Base-by-base conservation (phyloP, 2,888 invertebrate genomes). In the Campoplex capitator region DNA sequence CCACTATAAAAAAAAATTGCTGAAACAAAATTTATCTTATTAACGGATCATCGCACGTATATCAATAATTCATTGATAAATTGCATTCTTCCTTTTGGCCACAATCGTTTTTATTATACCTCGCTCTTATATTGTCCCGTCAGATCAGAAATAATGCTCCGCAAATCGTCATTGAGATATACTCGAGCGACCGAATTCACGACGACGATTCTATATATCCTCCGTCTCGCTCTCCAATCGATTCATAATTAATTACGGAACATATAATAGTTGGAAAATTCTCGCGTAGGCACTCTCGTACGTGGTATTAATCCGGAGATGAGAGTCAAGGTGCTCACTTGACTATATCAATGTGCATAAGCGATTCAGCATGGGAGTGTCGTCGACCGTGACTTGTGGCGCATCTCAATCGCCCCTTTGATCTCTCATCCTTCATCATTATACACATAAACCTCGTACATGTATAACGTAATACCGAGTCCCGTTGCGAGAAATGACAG, bases 321-420 rank as follows among this genome's bases (percentile, higher is more conserved):
- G 51, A 74, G 74, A 81, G 45, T 80, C 32, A 80, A 80, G 74
- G 65, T 65, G 74, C 67, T 38, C 28, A 58, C 38, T 38, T 28
- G 7, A 23, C 35, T n/a, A n/a, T n/a, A n/a, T n/a, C n/a, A n/a
- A n/a, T 62, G 23, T 35, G 23, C 13, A 54, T n/a, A 23, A 38
- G 62, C 35, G 74, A 67, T 51, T 23, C 38, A 28, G 65, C 74
- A 81, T 54, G 74, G 54, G 81, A 81, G 65, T 67, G 81, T 81
- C 74, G 48, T 81, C 74, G 74, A 74, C 81, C 79, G 71, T 79
- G 80, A 73, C 65, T 74, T 67, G 74, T 74, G 51, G 54, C 54
- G 81, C 81, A 74, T 82, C 81, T 82, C 74, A 82, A 82, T 74
- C 74, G 54, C 74, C 38, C 56, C 67, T 82, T 67, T 82, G 67